A percentile compares a stretch with the other conserved stretches of the same genome.
phyloP scores from a whole-genome alignment of 2,113 vertebrate species.

The Paedocypris sp. region DNA sequence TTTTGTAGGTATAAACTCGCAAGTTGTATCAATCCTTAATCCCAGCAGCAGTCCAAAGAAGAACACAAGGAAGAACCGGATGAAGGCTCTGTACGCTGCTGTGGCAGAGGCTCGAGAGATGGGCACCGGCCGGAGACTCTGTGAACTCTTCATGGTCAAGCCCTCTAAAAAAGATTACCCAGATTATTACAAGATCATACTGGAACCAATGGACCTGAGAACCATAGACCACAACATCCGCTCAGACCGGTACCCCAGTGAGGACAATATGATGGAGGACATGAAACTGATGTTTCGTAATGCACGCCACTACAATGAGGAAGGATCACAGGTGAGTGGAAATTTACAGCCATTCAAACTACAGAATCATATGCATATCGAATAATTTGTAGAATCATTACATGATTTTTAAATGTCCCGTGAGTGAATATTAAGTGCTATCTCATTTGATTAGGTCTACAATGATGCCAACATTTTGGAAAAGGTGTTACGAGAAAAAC shows the following conservation, averaged over 20 bases:
- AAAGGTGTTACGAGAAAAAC: slow-evolving; percentile 88
- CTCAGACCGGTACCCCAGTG: slow-evolving; percentile 80
- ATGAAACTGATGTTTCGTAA: slow-evolving; percentile 98
- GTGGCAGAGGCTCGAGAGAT: slow-evolving; percentile 85
- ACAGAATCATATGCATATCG: too few relatives aligned
- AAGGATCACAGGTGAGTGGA: slow-evolving; percentile 88
- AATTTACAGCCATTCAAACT: too few relatives aligned
- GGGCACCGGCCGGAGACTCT: slow-evolving; percentile 76
- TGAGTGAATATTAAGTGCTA: neutral
- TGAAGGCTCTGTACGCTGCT: slow-evolving; percentile 83
- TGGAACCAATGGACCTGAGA: slow-evolving; percentile 95
- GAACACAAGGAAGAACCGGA: slow-evolving; percentile 85
- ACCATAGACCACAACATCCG: slow-evolving; percentile 94
- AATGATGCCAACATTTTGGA: slow-evolving; percentile 92
- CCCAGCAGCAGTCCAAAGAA: slow-evolving; percentile 73
- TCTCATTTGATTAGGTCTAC: slow-evolving; percentile 70
- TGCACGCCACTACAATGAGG: slow-evolving; percentile 94
- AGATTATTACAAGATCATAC: slow-evolving; percentile 97
- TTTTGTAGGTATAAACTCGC: too few relatives aligned
- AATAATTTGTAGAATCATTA: neutral
- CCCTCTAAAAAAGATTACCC: slow-evolving; percentile 98
- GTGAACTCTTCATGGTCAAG: slow-evolving; percentile 94
- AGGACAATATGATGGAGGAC: slow-evolving; percentile 87
- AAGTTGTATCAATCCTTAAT: neutral
- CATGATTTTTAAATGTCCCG: neutral